These are phyloP conservation scores for Phalacrocorax carbo DNA, from an alignment of 2,113 vertebrate genomes.

Conservation along the genomic window DNA sequence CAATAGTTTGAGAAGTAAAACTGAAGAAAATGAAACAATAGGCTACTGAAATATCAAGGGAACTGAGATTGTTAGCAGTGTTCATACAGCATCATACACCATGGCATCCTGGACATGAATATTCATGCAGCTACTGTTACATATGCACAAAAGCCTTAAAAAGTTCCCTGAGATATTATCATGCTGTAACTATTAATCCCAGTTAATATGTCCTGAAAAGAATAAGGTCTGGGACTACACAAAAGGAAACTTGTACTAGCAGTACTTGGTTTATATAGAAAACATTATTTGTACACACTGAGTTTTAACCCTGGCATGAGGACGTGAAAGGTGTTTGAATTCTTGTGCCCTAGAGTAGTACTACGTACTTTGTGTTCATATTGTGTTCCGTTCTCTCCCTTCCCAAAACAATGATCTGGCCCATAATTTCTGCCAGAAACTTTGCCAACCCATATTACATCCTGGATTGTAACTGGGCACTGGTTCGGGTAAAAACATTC, in stretches of 20 bases:
- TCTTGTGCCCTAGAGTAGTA: background rate
- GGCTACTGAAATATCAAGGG: slow-evolving; percentile 41
- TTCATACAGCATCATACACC: slow-evolving; percentile 31
- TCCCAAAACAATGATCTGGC: background rate
- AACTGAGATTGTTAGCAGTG: slow-evolving; percentile 32
- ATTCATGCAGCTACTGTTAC: slow-evolving; percentile 51
- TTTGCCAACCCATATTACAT: background rate
- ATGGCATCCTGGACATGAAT: slow-evolving; percentile 55
- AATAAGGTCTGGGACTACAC: background rate
- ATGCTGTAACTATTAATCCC: slow-evolving; percentile 25
- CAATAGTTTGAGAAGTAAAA: slow-evolving; percentile 35
- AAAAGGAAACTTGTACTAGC: background rate
- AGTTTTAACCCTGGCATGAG: background rate
- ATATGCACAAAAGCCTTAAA: slow-evolving; percentile 28
- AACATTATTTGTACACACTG: background rate
- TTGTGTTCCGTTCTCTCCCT: background rate
- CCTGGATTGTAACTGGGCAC: background rate
- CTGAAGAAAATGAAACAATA: slow-evolving; percentile 49
- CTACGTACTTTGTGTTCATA: background rate
- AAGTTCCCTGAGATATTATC: slow-evolving; percentile 3
- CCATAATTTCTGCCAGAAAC: background rate
- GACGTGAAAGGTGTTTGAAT: background rate
- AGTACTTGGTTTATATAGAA: background rate
- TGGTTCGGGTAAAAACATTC: background rate
- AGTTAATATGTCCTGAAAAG: background rate